Evolutionary conservation across 2,113 vertebrate genomes (phyloP).

Genomic region (Glareola pratincola): DNA sequence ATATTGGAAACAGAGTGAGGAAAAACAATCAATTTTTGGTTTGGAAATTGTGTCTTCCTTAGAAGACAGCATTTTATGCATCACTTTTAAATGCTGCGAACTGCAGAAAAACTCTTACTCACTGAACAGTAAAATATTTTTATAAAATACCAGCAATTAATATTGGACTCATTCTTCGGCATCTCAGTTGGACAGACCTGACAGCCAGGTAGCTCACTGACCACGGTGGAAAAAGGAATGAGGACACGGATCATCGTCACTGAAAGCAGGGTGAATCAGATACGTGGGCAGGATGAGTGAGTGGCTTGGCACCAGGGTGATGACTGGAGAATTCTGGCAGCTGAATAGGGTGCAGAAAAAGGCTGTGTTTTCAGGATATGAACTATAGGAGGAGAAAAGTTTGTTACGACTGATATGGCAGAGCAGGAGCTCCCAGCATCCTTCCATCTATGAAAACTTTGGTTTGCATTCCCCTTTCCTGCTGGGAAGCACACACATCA

Average conservation of each 20-base stretch:
- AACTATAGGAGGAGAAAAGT: background rate
- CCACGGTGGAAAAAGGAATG: background rate
- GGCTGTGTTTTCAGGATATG: background rate
- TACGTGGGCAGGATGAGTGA: background rate
- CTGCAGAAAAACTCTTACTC: background rate
- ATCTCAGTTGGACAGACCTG: background rate
- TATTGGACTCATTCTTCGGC: background rate
- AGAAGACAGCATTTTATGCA: background rate
- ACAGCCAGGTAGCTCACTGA: background rate
- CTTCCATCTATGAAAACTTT: background rate
- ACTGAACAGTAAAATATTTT: background rate
- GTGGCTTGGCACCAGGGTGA: background rate
- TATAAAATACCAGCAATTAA: background rate
- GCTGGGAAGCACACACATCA: background rate
- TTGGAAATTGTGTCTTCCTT: background rate
- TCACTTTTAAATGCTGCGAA: background rate
- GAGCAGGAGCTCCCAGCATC: background rate
- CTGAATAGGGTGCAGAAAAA: background rate
- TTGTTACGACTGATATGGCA: background rate
- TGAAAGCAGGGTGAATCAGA: background rate
- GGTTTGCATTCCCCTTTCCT: background rate
- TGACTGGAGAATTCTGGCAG: background rate
- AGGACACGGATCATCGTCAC: fast-evolving
- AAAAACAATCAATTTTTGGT: background rate
- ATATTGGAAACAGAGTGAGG: background rate